Base-by-base conservation (phyloP, 1,140 invertebrate genomes). In the Cardiocondyla obscurior region DNA sequence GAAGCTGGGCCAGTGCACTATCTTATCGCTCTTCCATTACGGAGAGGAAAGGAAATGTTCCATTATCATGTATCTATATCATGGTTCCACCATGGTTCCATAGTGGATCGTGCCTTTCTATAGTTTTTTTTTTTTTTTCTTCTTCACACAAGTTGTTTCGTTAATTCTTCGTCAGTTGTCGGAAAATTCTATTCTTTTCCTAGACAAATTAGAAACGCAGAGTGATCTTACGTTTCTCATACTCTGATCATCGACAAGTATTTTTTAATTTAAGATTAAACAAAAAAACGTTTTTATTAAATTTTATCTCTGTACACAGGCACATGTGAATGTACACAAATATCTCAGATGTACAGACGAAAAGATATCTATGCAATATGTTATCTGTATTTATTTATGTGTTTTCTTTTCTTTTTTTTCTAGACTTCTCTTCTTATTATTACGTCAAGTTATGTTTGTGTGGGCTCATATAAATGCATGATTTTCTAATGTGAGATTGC, bases 81-180 rank as follows among this genome's bases (percentile, higher is more conserved):
- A 73, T 67, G 39, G 67, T 86, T 82, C 36, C 69, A 57, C 74
- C 69, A 70, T 51, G 60, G 28, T 85, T 72, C 57, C 62, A 85
- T 85, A 51, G 70, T 65, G 85, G 72, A 77, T 85, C 84, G 85
- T 85, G 79, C 79, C 84, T 87, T 76, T 86, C 67, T 86, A 82
- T 55, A 65, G 14, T 28, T 53, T 49, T 82, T 49, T 85, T 70
- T 49, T 72, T 55, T 33, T 36, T 28, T 53, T 49, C 74, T 49
- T 85, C 70, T 49, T 72, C 62, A 42, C 58, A 42, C 33, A 62
- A 62, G 36, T 28, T 12, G 33, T 86, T 86, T 85, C 39, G 51
- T 88, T 88, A 12, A 62, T 70, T 76, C 22, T 57, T 81, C 22
- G 10, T 57, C 6, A n/a, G 74, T 81, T 49, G 19, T 72, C 44